Base-by-base conservation (phyloP, 37 sponge, comb jelly and placozoan genomes). In the Tethya wilhelma region DNA sequence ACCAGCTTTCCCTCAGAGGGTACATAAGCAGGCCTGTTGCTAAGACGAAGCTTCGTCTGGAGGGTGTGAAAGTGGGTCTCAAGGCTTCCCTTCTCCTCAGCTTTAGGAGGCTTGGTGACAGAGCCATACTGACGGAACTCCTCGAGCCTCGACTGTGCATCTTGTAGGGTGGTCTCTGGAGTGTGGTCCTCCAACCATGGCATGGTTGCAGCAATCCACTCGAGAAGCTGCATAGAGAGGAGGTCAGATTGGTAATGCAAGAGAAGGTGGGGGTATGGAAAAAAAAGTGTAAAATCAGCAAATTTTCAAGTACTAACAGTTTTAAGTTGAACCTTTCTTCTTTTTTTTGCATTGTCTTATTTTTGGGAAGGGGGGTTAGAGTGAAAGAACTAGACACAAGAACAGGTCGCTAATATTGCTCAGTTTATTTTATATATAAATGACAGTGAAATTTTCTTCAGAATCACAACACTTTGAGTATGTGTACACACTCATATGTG, bases 1-100 rank as follows among this genome's bases (percentile, higher is more conserved):
- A 98, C 90, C 9, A 92, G 86, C 53, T 83, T 82, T 22, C 99
- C 99, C 53, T 98, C 93, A 22, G 90, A 84, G 32, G 99, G 99
- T 4, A 91, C 74, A 73, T 91, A 98, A 14, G 99, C 96, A 29
- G 99, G 99, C 1, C 99, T 64, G 70, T 85, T 90, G 67, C 94
- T 93, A 43, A 98, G 84, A 66, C 99, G 77, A 29, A 98, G 89
- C 55, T 89, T 93, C 38, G 99, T 98, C 88, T 98, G 96, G 28
- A 93, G 87, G 20, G 95, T 97, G 83, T 97, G 96, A 86, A 92
- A 97, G 80, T 93, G 90, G 7, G 96, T 89, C 67, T 93, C 96
- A 58, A 98, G 90, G 14, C 79, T 80, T 3, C 86, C 96, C 74
- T 95, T 98, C 67, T 98, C 99, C 60, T 91, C 90, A 12, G 90